Percentiles rank a stretch among this genome's conserved stretches.
phyloP scores from a whole-genome alignment of 2,888 invertebrate species.

The Pegoplata infirma region DNA sequence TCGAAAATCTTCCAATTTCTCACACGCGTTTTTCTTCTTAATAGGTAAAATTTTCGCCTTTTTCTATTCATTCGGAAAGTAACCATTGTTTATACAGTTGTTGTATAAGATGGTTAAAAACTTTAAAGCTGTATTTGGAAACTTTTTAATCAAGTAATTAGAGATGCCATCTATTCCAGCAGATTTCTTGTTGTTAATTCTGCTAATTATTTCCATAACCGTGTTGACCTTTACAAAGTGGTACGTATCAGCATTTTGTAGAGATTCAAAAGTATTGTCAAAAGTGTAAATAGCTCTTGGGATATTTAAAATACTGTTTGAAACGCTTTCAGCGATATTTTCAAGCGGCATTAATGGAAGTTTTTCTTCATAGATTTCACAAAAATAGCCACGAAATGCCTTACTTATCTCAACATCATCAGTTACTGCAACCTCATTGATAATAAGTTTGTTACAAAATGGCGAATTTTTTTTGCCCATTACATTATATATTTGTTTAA shows the following conservation, averaged over 20 bases:
- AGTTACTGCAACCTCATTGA: neutral
- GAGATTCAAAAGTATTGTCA: neutral
- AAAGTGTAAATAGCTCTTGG: neutral
- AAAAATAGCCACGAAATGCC: neutral
- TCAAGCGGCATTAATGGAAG: neutral
- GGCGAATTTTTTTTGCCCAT: neutral
- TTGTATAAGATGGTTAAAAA: constrained; percentile 11
- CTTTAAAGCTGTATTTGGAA: neutral
- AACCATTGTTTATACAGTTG: constrained; percentile 12
- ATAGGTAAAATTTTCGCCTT: constrained; percentile 2
- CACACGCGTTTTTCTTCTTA: neutral
- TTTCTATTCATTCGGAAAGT: neutral
- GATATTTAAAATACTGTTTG: neutral
- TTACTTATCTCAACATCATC: neutral
- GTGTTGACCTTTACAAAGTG: neutral
- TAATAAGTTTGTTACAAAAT: neutral
- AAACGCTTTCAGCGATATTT: neutral
- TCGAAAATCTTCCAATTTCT: neutral
- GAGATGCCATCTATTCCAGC: neutral
- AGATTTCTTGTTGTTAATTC: constrained; percentile 6
- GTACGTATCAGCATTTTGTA: neutral
- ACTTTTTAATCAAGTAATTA: constrained; percentile 10
- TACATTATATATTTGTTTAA: neutral
- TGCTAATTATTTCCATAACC: neutral
- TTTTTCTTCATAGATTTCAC: neutral